Conservation (phyloP, 2,888 invertebrate genomes). For the Elmis aenea region DNA sequence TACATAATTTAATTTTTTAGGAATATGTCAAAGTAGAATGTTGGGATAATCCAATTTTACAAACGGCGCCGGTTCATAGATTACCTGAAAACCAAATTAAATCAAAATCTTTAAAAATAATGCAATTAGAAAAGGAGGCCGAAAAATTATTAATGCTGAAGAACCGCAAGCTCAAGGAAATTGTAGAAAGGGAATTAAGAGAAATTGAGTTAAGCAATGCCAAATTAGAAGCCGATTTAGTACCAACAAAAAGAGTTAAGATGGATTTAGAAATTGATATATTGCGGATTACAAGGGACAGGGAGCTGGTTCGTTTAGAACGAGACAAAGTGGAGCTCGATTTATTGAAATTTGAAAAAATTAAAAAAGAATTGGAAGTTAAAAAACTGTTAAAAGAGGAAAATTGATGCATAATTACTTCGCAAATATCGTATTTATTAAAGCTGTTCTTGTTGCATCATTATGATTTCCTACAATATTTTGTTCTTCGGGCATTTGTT, state of each 20-base stretch:
- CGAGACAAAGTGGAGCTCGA: background rate
- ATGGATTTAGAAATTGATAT: background rate
- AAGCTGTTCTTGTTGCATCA: background rate
- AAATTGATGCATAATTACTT: background rate
- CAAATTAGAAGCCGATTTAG: too few species aligned
- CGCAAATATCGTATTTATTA: background rate
- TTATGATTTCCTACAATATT: too few species aligned
- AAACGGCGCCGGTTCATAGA: too few species aligned
- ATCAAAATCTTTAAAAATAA: too few species aligned
- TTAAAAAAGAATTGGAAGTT: background rate
- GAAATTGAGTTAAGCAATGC: too few species aligned
- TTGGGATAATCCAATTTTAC: too few species aligned
- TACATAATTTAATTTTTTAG: too few species aligned
- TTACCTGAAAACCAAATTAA: too few species aligned
- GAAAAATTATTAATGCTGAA: background rate
- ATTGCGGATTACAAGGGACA: too few species aligned
- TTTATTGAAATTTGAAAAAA: background rate
- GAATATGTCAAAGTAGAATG: too few species aligned
- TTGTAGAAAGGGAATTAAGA: background rate
- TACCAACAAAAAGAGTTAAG: background rate
- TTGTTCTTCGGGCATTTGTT: slow-evolving; percentile 1
- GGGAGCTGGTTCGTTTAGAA: too few species aligned
- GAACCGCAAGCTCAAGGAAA: background rate
- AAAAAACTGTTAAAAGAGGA: background rate
- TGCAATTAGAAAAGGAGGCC: too few species aligned